A percentile compares a stretch with the other conserved stretches of the same genome.
Conservation (phyloP, 2,113 vertebrate species). For the Uria lomvia region DNA sequence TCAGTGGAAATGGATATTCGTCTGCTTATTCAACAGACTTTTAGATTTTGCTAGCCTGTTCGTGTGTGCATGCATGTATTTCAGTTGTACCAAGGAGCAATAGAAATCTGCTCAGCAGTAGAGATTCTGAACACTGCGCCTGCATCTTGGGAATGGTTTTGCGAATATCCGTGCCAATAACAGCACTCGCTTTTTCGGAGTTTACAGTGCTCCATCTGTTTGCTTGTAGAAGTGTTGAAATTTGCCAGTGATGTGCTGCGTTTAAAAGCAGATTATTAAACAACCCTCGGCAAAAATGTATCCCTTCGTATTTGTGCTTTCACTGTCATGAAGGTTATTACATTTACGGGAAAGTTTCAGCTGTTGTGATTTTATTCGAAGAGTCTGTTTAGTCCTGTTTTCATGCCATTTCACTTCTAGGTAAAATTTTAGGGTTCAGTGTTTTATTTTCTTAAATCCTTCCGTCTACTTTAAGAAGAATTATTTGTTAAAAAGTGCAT, state of each 20-base stretch:
- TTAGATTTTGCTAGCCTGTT: neutral
- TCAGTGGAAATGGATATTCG: neutral
- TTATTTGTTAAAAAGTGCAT: neutral
- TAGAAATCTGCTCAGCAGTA: neutral
- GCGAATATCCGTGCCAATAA: neutral
- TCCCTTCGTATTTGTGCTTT: neutral
- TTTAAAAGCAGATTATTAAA: neutral
- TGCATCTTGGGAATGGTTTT: neutral
- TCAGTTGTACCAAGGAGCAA: neutral
- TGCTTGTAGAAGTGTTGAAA: neutral
- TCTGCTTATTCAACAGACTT: neutral
- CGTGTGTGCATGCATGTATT: accelerated
- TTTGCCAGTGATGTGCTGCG: neutral
- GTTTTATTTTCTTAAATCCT: neutral
- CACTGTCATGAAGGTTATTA: neutral
- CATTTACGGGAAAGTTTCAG: neutral
- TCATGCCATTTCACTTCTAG: neutral
- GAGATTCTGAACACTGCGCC: neutral
- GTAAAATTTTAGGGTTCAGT: neutral
- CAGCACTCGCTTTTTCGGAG: neutral
- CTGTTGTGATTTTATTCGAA: neutral
- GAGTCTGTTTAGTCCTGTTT: neutral
- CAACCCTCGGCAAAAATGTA: neutral
- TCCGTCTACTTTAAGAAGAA: neutral
- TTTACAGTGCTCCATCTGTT: neutral